Conservation (phyloP, 2,113 vertebrate species). For the Microcebus griseorufus region DNA sequence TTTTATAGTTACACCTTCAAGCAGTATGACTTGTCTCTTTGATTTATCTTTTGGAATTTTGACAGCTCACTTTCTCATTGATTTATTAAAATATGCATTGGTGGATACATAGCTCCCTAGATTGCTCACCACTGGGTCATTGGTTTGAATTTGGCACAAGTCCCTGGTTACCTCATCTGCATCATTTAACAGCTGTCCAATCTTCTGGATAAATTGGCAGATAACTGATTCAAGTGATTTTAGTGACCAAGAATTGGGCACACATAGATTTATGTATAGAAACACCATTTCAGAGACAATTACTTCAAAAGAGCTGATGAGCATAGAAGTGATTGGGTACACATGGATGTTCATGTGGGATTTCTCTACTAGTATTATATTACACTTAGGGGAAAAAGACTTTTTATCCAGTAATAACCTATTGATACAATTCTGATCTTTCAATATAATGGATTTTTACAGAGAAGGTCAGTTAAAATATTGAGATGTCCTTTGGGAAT, state of each 20-base stretch:
- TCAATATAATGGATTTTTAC: not conserved
- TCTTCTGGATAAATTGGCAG: slow-evolving; percentile 43
- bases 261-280: slow-evolving; percentile 37
- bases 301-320: not conserved
- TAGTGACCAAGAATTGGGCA: not conserved
- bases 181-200: slow-evolving; percentile 71
- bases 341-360: not conserved
- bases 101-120: slow-evolving; percentile 50
- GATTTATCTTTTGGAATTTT: slow-evolving; percentile 59
- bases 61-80: slow-evolving; percentile 57
- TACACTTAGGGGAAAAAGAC: not conserved
- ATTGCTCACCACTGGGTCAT: slow-evolving; percentile 64
- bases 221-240: slow-evolving; percentile 65
- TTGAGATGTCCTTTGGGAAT: slow-evolving; percentile 69
- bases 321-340: not conserved
- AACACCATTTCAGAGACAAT: slow-evolving; percentile 33
- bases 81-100: slow-evolving; percentile 70
- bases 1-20: slow-evolving; percentile 46
- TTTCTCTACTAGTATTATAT: not conserved
- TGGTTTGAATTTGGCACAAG: slow-evolving; percentile 69
- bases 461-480: slow-evolving; percentile 69
- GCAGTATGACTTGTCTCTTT: not conserved
- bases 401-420: not conserved
- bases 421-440: not conserved
- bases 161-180: slow-evolving; percentile 76